Conservation (phyloP, 2,113 vertebrate species). For the Ovibos moschatus region DNA sequence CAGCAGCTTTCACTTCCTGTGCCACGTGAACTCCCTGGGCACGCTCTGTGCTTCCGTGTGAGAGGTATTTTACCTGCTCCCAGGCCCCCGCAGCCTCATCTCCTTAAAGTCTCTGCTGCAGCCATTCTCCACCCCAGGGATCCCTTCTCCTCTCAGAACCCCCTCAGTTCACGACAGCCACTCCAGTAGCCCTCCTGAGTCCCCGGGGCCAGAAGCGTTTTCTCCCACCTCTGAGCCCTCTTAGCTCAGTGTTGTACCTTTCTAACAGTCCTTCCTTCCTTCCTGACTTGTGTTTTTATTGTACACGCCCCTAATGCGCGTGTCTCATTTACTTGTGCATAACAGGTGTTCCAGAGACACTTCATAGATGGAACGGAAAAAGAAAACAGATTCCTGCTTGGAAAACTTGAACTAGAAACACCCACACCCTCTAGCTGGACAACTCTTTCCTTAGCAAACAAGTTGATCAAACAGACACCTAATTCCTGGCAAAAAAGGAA, state of each 20-base stretch:
- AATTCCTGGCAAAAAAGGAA: slow-evolving; percentile 26
- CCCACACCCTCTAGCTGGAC: background rate
- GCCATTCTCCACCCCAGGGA: background rate
- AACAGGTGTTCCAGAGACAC: background rate
- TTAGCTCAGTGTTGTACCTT: background rate
- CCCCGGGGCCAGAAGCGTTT: background rate
- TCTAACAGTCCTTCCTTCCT: background rate
- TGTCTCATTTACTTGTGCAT: background rate
- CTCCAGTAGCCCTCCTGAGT: background rate
- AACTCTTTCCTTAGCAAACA: slow-evolving; percentile 52
- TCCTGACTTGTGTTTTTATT: background rate
- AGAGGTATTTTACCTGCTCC: background rate
- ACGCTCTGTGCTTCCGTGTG: background rate
- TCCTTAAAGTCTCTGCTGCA: background rate
- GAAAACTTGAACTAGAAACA: background rate
- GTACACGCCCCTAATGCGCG: background rate
- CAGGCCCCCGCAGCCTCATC: background rate
- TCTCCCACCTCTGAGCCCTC: background rate
- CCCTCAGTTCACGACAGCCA: background rate
- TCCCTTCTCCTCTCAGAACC: background rate
- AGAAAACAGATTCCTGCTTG: background rate
- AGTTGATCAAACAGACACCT: slow-evolving; percentile 14
- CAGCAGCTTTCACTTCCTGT: background rate
- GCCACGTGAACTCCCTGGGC: background rate
- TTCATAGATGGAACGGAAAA: background rate